phyloP scores from a whole-genome alignment of 2,797 vertebrate species.

The Ptychadena robeensis region DNA sequence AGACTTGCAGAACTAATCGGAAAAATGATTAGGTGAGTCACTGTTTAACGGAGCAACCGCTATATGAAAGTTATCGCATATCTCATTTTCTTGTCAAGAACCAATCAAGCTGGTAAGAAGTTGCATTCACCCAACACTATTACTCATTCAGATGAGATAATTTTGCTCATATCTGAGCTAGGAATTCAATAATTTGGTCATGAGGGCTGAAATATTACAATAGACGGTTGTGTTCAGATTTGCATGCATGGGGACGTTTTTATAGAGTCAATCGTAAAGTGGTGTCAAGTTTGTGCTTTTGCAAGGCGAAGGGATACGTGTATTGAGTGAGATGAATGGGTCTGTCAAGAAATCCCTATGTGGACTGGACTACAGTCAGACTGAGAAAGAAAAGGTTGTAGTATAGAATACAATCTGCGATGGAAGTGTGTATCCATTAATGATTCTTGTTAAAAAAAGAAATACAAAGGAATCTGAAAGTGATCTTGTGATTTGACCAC shows the following conservation, averaged over 20 bases:
- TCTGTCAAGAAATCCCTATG: background rate
- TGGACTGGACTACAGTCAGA: background rate
- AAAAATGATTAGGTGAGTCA: slow-evolving; percentile 2
- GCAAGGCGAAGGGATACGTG: background rate
- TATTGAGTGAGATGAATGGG: slow-evolving; percentile 1
- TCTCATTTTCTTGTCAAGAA: slow-evolving; percentile 28
- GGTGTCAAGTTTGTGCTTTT: background rate
- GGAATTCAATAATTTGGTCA: background rate
- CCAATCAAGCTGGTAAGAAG: slow-evolving; percentile 9
- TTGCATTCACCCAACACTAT: background rate
- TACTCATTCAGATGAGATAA: background rate
- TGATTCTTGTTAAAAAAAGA: background rate
- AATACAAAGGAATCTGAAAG: background rate
- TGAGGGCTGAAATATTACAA: background rate
- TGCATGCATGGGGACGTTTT: background rate
- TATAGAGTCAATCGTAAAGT: background rate
- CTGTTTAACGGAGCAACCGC: background rate
- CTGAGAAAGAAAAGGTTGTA: background rate
- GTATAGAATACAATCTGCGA: background rate
- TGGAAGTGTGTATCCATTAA: background rate
- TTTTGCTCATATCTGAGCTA: background rate
- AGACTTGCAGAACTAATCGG: slow-evolving; percentile 8
- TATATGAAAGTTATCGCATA: slow-evolving; percentile 17
- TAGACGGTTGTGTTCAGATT: background rate
- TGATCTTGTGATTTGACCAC: too few species aligned